Evolutionary conservation across 2,113 vertebrate genomes (phyloP).

Genomic region (Prinia subflava): DNA sequence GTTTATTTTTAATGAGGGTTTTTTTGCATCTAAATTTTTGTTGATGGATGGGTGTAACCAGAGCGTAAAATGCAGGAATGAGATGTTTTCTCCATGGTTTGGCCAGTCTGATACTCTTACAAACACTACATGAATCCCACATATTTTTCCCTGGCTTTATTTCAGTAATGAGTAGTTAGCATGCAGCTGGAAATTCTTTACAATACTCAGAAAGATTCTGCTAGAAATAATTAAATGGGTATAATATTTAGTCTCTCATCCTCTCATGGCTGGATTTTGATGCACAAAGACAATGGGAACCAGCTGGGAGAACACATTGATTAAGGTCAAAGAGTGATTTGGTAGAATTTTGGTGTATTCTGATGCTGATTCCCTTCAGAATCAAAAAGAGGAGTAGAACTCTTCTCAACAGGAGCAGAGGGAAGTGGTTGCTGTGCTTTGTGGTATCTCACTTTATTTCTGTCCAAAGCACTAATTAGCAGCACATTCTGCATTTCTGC

Average conservation of each 20-base stretch:
- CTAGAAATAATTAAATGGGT: not conserved
- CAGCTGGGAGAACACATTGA: not conserved
- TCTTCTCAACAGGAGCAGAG: not conserved
- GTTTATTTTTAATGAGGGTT: not conserved
- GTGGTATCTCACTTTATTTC: not conserved
- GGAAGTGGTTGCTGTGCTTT: slow-evolving; percentile 1
- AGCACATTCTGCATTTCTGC: not conserved
- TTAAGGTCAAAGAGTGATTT: not conserved
- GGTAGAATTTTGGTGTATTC: not conserved
- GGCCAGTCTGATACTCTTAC: not conserved
- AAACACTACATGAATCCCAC: not conserved
- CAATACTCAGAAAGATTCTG: not conserved
- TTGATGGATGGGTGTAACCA: not conserved
- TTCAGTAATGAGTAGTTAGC: not conserved
- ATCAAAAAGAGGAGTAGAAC: not conserved
- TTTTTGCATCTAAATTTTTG: not conserved
- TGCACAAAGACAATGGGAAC: not conserved
- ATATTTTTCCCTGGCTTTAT: not conserved
- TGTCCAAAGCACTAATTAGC: not conserved
- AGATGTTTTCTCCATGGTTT: not conserved
- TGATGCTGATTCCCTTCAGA: not conserved
- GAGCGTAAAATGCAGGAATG: not conserved
- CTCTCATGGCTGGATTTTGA: not conserved
- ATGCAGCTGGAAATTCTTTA: not conserved
- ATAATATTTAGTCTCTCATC: not conserved